Base-by-base conservation (phyloP, 1,140 invertebrate genomes). In the Harlomillsia oculata region DNA sequence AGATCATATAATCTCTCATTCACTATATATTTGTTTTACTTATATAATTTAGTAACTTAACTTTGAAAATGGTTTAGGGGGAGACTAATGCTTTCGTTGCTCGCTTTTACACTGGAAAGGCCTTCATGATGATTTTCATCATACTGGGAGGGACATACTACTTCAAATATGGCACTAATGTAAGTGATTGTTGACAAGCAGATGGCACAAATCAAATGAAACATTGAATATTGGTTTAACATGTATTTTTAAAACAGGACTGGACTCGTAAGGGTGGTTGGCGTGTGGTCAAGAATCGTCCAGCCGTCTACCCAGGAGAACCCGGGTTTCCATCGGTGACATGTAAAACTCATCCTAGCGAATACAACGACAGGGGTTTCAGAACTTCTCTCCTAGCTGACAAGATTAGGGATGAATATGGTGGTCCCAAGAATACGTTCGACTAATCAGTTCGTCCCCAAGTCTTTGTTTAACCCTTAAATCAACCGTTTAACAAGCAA, bases 161-260 rank as follows among this genome's bases (percentile, higher is more conserved):
- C 62, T 80, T 85, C 41, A 88, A 87, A 73, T 89, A 89, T 66
- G 81, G 86, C 71, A 73, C 70, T 56, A 80, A 82, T 71, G 83
- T 85, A 74, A 78, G 80, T 78, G 51, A 13, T 53, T 25, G 20
- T 3, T 52, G 30, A 40, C n/a, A 52, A 21, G 39, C 40, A 18
- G 1, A 16, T 6, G 41, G 4, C 21, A 45, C 13, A 40, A 50
- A 46, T 14, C 2, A n/a, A 32, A 32, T 36, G 21, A 6, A 13
- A 11, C 26, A 2, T 29, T n/a, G 11, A 14, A 4, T 41, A 2
- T 36, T 2, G 3, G 37, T 43, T 34, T 29, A 16, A 23, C 18
- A 14, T 50, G 16, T 34, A 32, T 13, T 11, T 14, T 18, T 56
- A 3, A 13, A 45, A 30, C 21, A 60, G 53, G 52, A 54, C 46